These are phyloP conservation scores for Malurus leucopterus DNA, from an alignment of 2,797 vertebrate genomes.

Conservation along the genomic window DNA sequence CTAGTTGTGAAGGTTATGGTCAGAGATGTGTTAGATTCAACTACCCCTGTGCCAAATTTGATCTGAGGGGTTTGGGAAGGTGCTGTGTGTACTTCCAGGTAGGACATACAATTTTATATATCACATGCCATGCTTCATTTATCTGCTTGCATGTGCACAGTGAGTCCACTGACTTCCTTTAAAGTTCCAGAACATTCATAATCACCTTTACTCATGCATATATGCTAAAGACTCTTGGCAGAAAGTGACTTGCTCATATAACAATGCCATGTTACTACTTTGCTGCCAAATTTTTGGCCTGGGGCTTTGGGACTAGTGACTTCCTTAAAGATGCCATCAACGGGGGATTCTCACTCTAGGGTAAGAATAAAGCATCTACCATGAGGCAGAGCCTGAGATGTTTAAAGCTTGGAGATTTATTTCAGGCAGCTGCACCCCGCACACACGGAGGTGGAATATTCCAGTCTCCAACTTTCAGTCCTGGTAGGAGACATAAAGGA, in stretches of 20 bases:
- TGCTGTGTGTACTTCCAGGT: background rate
- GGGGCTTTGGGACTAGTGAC: background rate
- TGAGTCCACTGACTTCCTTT: background rate
- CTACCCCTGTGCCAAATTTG: background rate
- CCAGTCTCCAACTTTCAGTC: background rate
- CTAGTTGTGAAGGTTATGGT: background rate
- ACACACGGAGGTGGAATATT: background rate
- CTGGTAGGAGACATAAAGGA: background rate
- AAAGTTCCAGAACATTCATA: background rate
- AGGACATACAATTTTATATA: background rate
- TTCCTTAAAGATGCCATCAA: constrained; percentile 17
- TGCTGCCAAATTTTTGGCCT: constrained; percentile 4
- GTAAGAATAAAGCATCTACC: constrained; percentile 5
- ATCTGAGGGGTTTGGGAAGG: background rate
- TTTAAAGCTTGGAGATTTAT: background rate
- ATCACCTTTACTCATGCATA: background rate
- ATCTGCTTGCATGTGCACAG: background rate
- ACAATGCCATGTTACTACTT: background rate
- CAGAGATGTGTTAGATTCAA: background rate
- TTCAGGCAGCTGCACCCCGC: background rate
- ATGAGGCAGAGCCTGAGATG: background rate
- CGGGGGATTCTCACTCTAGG: background rate
- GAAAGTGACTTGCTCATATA: background rate
- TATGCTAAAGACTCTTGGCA: background rate
- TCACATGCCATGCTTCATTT: background rate